Percentiles rank a stretch among this genome's conserved stretches.
phyloP scores from a whole-genome alignment of 2,113 vertebrate genomes.

The Gorsachius goisagi region DNA sequence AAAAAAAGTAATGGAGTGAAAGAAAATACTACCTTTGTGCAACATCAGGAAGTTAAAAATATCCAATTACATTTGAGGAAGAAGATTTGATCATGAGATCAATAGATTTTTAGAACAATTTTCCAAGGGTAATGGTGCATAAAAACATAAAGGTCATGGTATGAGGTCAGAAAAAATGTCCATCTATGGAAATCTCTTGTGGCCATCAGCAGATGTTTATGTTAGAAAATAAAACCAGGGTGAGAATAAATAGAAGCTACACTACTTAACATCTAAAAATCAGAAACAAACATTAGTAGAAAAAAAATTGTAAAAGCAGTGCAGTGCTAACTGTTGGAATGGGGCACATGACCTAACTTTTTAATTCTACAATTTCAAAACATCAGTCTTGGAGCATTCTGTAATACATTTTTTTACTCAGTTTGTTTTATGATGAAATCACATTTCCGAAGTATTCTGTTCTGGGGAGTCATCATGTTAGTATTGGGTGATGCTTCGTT shows the following conservation, averaged over 20 bases:
- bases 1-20: conserved; percentile 21
- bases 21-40: neutral
- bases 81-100: conserved; percentile 17
- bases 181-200: neutral
- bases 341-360: neutral
- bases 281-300: neutral
- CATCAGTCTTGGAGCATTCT: neutral
- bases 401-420: too few relatives aligned
- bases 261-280: neutral
- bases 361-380: neutral
- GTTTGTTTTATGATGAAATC: too few relatives aligned
- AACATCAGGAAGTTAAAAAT: conserved; percentile 9
- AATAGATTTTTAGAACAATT: neutral
- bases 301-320: neutral
- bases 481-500: neutral
- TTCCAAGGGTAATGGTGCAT: neutral
- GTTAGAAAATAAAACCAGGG: neutral
- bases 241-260: neutral
- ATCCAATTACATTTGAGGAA: neutral
- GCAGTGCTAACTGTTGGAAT: neutral
- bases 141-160: neutral
- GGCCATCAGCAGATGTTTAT: neutral
- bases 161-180: neutral
- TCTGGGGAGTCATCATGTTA: neutral
- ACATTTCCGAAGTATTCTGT: neutral